phyloP scores from a whole-genome alignment of 1,140 invertebrate species.

The Armadillidium nasatum region DNA sequence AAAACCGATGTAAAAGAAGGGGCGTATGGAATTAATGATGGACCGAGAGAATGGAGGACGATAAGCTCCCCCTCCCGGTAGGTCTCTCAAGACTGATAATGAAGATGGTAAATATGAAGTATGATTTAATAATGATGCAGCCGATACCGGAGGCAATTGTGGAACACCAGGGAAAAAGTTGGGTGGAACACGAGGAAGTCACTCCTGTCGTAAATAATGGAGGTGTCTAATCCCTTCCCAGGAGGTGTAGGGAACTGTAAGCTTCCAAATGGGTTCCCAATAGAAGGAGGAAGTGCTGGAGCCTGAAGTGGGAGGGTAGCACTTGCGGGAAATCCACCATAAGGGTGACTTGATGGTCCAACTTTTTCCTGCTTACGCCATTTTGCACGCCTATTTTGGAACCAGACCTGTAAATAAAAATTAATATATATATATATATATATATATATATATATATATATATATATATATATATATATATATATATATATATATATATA shows the following conservation, averaged over 20 bases:
- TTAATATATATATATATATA: slow-evolving; percentile 19
- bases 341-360: slow-evolving; percentile 50
- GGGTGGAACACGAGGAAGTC: slow-evolving; percentile 12
- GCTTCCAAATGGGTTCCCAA: slow-evolving; percentile 26
- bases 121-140: slow-evolving; percentile 13
- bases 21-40: slow-evolving; percentile 35
- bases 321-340: slow-evolving; percentile 25
- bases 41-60: slow-evolving; percentile 35
- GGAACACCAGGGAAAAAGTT: not conserved
- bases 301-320: slow-evolving; percentile 25
- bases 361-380: slow-evolving; percentile 86
- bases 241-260: slow-evolving; percentile 20
- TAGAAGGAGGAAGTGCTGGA: slow-evolving; percentile 27
- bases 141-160: slow-evolving; percentile 32
- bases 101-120: slow-evolving; percentile 35
- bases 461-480: slow-evolving; percentile 13
- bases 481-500: not conserved
- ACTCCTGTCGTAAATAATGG: not conserved
- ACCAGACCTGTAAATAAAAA: slow-evolving; percentile 74
- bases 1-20: slow-evolving; percentile 38
- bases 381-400: slow-evolving; percentile 85
- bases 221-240: slow-evolving; percentile 12
- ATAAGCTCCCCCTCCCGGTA: slow-evolving; percentile 38
- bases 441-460: slow-evolving; percentile 12
- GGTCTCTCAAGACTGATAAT: slow-evolving; percentile 34